A percentile compares a stretch with the other conserved stretches of the same genome.
Evolutionary conservation across 2,888 invertebrate species (phyloP).

Genomic region (Cheilosia vulpina): DNA sequence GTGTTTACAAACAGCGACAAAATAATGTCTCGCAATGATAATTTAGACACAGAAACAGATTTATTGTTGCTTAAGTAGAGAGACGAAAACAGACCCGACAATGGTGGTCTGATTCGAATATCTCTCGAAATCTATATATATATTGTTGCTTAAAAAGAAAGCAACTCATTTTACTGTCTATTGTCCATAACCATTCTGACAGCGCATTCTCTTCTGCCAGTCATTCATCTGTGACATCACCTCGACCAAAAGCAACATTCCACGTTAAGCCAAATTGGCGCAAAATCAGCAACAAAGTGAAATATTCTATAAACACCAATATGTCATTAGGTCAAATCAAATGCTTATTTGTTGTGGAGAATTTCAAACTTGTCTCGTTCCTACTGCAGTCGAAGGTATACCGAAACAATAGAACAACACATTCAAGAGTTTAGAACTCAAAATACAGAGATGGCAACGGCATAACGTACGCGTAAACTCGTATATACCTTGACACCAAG

Average conservation of each 20-base stretch:
- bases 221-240: conserved; percentile 33
- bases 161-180: not conserved
- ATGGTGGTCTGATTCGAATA: too few species aligned
- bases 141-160: too few species aligned
- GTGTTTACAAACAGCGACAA: too few species aligned
- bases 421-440: not conserved
- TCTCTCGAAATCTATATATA: too few species aligned
- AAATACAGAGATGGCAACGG: conserved; percentile 51
- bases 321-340: conserved; percentile 40
- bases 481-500: conserved; percentile 50
- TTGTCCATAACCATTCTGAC: not conserved
- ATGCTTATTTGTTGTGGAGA: not conserved
- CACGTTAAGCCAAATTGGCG: conserved; percentile 2
- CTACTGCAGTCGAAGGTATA: conserved; percentile 2
- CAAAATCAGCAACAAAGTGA: not conserved
- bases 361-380: not conserved
- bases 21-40: too few species aligned
- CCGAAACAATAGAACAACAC: not conserved
- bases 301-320: conserved; percentile 14
- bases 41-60: too few species aligned
- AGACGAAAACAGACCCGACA: too few species aligned
- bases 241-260: conserved; percentile 17
- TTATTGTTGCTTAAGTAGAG: too few species aligned
- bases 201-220: not conserved
- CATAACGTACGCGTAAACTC: not conserved